These are phyloP conservation scores for Chironex yamaguchii DNA, from an alignment of 30 jellyfish, hydroid and myxozoan genomes.

Conservation along the genomic window DNA sequence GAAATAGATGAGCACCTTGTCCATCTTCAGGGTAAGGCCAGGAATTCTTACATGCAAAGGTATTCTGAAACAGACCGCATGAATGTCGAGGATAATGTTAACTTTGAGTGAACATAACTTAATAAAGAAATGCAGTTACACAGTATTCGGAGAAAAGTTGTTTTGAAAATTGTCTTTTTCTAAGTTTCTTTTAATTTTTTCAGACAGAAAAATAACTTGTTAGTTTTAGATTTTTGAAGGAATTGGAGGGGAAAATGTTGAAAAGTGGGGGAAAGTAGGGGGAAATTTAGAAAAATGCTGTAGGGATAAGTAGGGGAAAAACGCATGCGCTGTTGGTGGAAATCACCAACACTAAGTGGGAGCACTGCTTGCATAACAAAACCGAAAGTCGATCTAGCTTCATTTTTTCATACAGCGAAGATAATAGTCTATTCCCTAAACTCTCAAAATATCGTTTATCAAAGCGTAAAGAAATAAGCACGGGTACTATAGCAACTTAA, in stretches of 20 bases:
- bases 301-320: not conserved
- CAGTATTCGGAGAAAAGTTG: too few relatives aligned
- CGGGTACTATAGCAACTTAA: too few relatives aligned
- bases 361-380: too few relatives aligned
- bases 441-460: too few relatives aligned
- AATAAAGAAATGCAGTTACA: too few relatives aligned
- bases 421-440: too few relatives aligned
- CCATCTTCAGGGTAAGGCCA: not conserved
- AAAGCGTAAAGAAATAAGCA: too few relatives aligned
- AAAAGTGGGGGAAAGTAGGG: not conserved
- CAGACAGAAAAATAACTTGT: too few relatives aligned
- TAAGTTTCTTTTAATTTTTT: too few relatives aligned
- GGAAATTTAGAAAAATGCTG: not conserved
- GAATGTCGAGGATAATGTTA: not conserved
- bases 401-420: too few relatives aligned
- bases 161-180: too few relatives aligned
- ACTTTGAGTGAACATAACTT: not conserved
- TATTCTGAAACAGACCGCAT: not conserved
- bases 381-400: too few relatives aligned
- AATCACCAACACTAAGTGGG: not conserved
- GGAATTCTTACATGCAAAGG: not conserved
- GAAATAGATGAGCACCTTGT: not conserved
- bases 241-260: not conserved
- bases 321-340: constrained; percentile 3
- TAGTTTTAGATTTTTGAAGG: not conserved